Evolutionary conservation across 1,140 invertebrate species (phyloP).

Genomic region (silkworm (Bombyx mori)): ASM3026992v2 NC_085118.1:6283501-6284000

Average conservation of each 20-base stretch:
- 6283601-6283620: not conserved
- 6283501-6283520: conserved; percentile 79
- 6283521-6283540: conserved; percentile 58
- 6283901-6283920: too few species aligned
- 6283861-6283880: too few species aligned
- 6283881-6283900: too few species aligned
- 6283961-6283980: too few species aligned
- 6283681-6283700: conserved; percentile 74
- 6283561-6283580: not conserved
- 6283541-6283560: not conserved
- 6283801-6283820: too few species aligned
- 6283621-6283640: not conserved
- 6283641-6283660: conserved; percentile 65
- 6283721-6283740: conserved; percentile 74
- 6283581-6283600: not conserved
- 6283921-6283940: too few species aligned
- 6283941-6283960: too few species aligned
- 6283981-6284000: too few species aligned
- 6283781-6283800: too few species aligned
- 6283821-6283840: too few species aligned
- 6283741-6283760: conserved; percentile 54
- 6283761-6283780: too few species aligned
- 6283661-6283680: conserved; percentile 73
- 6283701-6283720: conserved; percentile 71
- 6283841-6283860: too few species aligned